These are phyloP conservation scores for Chelidonichthys spinosus DNA, from an alignment of 2,797 vertebrate species.

Conservation along the genomic window DNA sequence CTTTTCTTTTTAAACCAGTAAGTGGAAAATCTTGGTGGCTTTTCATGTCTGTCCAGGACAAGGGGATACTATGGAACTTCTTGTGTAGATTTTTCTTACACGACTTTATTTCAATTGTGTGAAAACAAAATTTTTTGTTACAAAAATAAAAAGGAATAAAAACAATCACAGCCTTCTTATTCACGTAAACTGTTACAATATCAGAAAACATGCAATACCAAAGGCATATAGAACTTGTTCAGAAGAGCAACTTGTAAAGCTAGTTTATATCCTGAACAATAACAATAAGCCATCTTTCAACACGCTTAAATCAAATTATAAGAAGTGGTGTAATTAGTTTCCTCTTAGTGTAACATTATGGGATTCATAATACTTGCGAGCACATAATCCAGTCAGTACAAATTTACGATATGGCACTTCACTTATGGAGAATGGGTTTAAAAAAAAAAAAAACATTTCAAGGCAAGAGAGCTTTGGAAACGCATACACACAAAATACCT, in stretches of 20 bases:
- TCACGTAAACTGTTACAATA: slow-evolving; percentile 58
- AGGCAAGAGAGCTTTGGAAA: slow-evolving; percentile 29
- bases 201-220: slow-evolving; percentile 71
- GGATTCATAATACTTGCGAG: slow-evolving; percentile 68
- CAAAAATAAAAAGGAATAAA: slow-evolving; percentile 84
- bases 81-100: slow-evolving; percentile 88
- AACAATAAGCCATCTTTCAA: slow-evolving; percentile 42
- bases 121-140: slow-evolving; percentile 85
- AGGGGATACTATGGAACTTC: slow-evolving; percentile 67
- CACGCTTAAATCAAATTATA: slow-evolving; percentile 38
- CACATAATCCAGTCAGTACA: slow-evolving; percentile 71
- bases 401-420: slow-evolving; percentile 83
- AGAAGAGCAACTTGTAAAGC: slow-evolving; percentile 26
- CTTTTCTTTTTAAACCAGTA: slow-evolving; percentile 48
- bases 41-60: slow-evolving; percentile 64
- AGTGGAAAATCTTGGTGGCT: slow-evolving; percentile 49
- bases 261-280: slow-evolving; percentile 45
- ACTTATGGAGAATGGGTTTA: slow-evolving; percentile 31
- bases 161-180: slow-evolving; percentile 65
- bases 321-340: slow-evolving; percentile 50
- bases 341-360: slow-evolving; percentile 48
- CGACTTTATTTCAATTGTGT: slow-evolving; percentile 85
- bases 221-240: slow-evolving; percentile 43
- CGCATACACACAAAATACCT: slow-evolving; percentile 32
- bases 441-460: slow-evolving; percentile 28